Evolutionary conservation across 2,113 vertebrate genomes (phyloP), one percentile per base, ranked within the genome.

Genomic region (Osmerus mordax): DNA sequence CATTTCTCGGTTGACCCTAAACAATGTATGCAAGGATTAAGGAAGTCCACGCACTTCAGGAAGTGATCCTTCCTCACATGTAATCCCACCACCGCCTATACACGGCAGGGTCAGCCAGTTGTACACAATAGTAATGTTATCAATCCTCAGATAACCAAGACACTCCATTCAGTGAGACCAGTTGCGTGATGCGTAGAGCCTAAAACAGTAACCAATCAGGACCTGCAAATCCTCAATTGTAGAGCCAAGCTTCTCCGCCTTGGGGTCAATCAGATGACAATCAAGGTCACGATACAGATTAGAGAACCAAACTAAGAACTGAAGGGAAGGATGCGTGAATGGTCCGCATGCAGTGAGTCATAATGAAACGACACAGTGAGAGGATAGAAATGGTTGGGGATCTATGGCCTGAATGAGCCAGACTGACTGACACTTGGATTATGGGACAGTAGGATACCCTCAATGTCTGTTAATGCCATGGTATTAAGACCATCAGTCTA

Each of bases 281-380:
- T 64, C 75, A 52, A 29, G 62, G 55, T 28, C 63, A 51, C 15
- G 74, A 88, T 85, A 55, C 13, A 78, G 89, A 90, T 90, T 88
- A 89, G 61, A 67, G 71, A 71, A 79, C 14, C 4, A 51, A 5
- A 47, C 41, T 47, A 47, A 47, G 9, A 47, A 5, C 41, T 80
- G 74, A 78, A 85, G 64, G 28, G 70, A 5, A 4, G 67, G 78
- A 87, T 81, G 79, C 81, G 79, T 12, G 55, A 65, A 86, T 65
- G 75, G 80, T 81, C 80, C 80, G 32, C 72, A 65, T 4, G 1
- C 28, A 70, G 14, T 67, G 63, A 19, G 32, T 19, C 47, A 12
- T 59, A 36, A 8, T 69, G 60, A 81, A 60, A 69, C 19, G 5
- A 51, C 60, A 21, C 28, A 29, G 59, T 64, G 25, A 78, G 47